Evolutionary conservation across 1,140 invertebrate species (phyloP).

Genomic region (Oppia nitens): DNA sequence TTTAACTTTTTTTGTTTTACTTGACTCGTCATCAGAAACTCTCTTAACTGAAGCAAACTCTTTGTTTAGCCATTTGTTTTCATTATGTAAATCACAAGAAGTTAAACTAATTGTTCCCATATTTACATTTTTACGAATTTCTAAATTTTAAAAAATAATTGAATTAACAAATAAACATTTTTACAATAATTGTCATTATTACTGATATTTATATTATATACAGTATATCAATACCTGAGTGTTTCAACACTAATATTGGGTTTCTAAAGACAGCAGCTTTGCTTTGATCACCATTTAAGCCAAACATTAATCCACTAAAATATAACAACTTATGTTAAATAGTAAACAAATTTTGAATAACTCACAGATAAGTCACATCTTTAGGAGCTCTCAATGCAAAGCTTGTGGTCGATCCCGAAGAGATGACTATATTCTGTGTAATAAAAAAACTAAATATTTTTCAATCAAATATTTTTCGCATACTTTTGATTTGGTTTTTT

Average conservation of each 20-base stretch:
- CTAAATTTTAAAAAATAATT: neutral
- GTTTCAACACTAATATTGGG: slow-evolving; percentile 6
- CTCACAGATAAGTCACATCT: slow-evolving; percentile 13
- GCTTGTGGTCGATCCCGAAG: neutral
- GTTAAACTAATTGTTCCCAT: neutral
- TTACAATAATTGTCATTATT: neutral
- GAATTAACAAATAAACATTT: neutral
- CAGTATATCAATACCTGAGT: too few species aligned
- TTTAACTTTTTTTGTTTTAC: neutral
- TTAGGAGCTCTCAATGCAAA: slow-evolving; percentile 3
- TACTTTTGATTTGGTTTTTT: slow-evolving; percentile 12
- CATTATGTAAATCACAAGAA: neutral
- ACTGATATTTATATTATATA: too few species aligned
- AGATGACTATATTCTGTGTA: slow-evolving; percentile 10
- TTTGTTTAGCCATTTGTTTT: neutral
- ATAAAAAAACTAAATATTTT: neutral
- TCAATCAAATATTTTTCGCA: neutral
- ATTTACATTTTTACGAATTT: neutral
- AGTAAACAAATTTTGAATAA: neutral
- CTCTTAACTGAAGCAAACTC: neutral
- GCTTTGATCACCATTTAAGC: neutral
- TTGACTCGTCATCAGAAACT: neutral
- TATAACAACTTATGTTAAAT: neutral
- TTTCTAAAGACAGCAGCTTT: slow-evolving; percentile 4
- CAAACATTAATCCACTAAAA: slow-evolving; percentile 14